Conservation (phyloP, 2,797 vertebrate species). For the Streptopelia turtur region DNA sequence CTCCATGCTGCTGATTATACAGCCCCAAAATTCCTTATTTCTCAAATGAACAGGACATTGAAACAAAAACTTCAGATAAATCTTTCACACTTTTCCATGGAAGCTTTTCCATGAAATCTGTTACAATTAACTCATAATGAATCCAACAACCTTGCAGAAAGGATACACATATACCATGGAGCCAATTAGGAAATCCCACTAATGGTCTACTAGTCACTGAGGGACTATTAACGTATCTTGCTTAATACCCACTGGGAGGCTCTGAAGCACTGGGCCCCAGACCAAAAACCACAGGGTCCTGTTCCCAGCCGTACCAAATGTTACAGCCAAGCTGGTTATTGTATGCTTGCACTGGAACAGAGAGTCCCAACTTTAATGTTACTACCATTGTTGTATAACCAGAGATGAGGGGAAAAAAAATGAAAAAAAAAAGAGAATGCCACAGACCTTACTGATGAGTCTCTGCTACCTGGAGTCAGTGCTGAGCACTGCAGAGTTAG, state of each 20-base stretch:
- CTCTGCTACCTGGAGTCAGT: not conserved
- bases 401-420: not conserved
- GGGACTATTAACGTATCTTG: not conserved
- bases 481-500: not conserved
- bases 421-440: not conserved
- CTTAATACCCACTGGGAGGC: not conserved
- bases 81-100: not conserved
- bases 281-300: not conserved
- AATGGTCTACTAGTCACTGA: not conserved
- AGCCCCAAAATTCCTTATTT: not conserved
- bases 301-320: not conserved
- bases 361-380: not conserved
- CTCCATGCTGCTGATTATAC: not conserved
- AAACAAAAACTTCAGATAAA: not conserved
- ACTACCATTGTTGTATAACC: not conserved
- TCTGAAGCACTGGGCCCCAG: not conserved
- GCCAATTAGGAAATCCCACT: not conserved
- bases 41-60: not conserved
- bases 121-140: not conserved
- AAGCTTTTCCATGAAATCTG: not conserved
- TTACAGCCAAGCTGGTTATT: not conserved
- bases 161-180: not conserved
- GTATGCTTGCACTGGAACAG: not conserved
- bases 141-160: not conserved
- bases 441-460: not conserved